These are phyloP conservation scores for Semotilus atromaculatus DNA, from an alignment of 2,797 vertebrate species.

Conservation along the genomic window DNA sequence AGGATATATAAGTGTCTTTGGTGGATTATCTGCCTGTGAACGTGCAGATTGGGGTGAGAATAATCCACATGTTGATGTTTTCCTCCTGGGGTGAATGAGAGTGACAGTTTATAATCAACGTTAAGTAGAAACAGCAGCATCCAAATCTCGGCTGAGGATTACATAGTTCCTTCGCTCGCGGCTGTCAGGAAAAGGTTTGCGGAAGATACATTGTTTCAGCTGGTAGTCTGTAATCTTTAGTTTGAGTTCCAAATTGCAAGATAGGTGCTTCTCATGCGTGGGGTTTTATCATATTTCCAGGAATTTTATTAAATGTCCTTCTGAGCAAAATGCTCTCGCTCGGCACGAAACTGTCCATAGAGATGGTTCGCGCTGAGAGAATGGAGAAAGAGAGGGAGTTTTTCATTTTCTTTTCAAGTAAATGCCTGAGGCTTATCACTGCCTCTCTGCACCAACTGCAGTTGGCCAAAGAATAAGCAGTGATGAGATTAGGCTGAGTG, in stretches of 20 bases:
- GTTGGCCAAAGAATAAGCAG: conserved; percentile 41
- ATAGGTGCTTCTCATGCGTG: conserved; percentile 29
- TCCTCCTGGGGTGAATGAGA: conserved; percentile 45
- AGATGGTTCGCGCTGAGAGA: conserved; percentile 26
- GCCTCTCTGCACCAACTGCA: conserved; percentile 43
- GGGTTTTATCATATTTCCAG: conserved; percentile 43
- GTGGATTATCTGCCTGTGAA: conserved; percentile 40
- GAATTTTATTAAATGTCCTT: conserved; percentile 41
- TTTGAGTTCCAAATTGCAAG: conserved; percentile 49
- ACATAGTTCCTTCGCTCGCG: conserved; percentile 1
- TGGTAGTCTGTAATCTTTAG: conserved; percentile 40
- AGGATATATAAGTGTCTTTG: conserved; percentile 33
- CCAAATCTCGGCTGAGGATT: conserved; percentile 13
- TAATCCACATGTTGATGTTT: conserved; percentile 51
- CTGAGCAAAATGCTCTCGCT: conserved; percentile 32
- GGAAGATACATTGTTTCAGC: conserved; percentile 14
- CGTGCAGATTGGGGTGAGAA: conserved; percentile 44
- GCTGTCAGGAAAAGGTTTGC: conserved; percentile 37
- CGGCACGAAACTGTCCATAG: conserved; percentile 36
- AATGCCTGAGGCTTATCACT: conserved; percentile 52
- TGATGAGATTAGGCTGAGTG: conserved; percentile 51
- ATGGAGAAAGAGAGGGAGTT: conserved; percentile 36
- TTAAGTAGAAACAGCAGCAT: conserved; percentile 39
- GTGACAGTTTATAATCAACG: conserved; percentile 43
- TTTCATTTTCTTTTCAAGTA: conserved; percentile 54